These are phyloP conservation scores for Formica exsecta DNA, from an alignment of 1,140 invertebrate species.

Conservation along the genomic window DNA sequence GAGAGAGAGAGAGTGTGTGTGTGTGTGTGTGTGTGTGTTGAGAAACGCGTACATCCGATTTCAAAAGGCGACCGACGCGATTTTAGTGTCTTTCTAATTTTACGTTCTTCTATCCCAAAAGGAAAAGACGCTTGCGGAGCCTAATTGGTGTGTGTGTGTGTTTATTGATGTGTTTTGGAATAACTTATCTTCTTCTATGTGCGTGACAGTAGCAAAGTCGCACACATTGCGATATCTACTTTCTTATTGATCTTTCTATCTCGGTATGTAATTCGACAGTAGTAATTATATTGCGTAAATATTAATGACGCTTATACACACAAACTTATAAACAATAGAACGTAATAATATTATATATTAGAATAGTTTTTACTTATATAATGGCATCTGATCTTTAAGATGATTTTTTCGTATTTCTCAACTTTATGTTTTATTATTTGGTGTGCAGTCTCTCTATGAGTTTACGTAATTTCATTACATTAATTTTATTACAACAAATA, in stretches of 20 bases:
- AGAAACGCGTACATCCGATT: slow-evolving; percentile 48
- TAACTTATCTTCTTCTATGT: slow-evolving; percentile 13
- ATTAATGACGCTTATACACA: background rate
- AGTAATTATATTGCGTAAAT: background rate
- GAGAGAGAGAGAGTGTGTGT: too few relatives aligned
- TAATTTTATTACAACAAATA: background rate
- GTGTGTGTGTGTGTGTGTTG: background rate
- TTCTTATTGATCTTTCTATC: slow-evolving; percentile 11
- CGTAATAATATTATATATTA: background rate
- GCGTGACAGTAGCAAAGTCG: background rate
- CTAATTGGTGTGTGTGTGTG: slow-evolving; percentile 36
- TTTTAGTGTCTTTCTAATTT: slow-evolving; percentile 71
- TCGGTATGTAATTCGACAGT: background rate
- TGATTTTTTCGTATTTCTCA: slow-evolving; percentile 7
- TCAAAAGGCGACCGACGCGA: slow-evolving; percentile 61
- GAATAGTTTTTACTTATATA: background rate
- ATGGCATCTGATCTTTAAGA: background rate
- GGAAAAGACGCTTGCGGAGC: slow-evolving; percentile 43
- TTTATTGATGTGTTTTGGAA: slow-evolving; percentile 25
- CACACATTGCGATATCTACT: background rate
- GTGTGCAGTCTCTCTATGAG: background rate
- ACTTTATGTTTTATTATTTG: slow-evolving; percentile 10
- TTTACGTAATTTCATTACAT: slow-evolving; percentile 8
- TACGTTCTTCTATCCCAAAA: slow-evolving; percentile 43
- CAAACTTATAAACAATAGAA: slow-evolving; percentile 11